Evolutionary conservation across 1,140 invertebrate genomes (phyloP).

Genomic region (Physella acuta): DNA sequence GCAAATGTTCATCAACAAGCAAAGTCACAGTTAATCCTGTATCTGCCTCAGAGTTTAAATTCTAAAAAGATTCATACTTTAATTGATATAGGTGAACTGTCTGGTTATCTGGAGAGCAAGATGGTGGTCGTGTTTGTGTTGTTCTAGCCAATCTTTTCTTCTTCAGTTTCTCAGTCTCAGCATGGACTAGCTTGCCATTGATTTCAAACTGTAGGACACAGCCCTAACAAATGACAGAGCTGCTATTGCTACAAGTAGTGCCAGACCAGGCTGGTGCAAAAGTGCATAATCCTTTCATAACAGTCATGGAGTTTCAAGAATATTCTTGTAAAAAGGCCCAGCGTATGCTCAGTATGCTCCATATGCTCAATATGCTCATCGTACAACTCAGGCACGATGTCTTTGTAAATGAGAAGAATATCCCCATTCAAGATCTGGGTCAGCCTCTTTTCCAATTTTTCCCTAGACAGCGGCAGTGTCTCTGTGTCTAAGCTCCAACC

Average conservation of each 20-base stretch:
- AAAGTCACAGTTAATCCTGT: constrained; percentile 91
- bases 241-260: constrained; percentile 77
- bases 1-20: constrained; percentile 89
- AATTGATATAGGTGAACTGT: constrained; percentile 79
- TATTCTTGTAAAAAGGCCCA: too few relatives aligned
- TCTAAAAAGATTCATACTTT: constrained; percentile 91
- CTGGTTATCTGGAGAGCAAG: constrained; percentile 42
- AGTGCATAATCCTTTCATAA: constrained; percentile 38
- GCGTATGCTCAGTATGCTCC: too few relatives aligned
- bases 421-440: constrained; percentile 41
- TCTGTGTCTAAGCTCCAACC: constrained; percentile 64
- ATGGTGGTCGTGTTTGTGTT: too few relatives aligned
- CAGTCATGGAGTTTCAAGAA: constrained; percentile 41
- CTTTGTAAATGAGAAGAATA: constrained; percentile 39
- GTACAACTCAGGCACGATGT: constrained; percentile 45
- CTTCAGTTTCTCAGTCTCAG: constrained; percentile 65
- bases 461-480: constrained; percentile 21
- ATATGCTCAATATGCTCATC: constrained; percentile 55
- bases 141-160: constrained; percentile 76
- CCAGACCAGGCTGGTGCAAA: constrained; percentile 61
- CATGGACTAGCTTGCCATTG: constrained; percentile 84
- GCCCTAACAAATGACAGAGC: constrained; percentile 79
- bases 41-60: constrained; percentile 86
- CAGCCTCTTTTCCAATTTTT: constrained; percentile 39
- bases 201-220: constrained; percentile 83